Evolutionary conservation across 2,113 vertebrate genomes (phyloP).

Genomic region (Proterorhinus semilunaris): DNA sequence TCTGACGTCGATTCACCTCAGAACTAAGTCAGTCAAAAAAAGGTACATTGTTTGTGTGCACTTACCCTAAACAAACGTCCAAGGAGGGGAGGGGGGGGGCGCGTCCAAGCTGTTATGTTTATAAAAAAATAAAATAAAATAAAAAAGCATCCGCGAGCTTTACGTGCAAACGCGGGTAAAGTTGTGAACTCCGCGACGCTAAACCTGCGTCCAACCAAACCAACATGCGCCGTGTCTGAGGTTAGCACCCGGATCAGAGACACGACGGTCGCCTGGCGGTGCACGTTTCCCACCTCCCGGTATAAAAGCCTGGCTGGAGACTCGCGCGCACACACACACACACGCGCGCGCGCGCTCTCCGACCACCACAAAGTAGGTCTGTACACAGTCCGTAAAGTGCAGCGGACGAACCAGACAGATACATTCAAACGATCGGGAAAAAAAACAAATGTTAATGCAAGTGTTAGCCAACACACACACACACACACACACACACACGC

Average conservation of each 20-base stretch:
- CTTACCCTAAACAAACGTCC: not conserved
- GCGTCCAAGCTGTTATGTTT: not conserved
- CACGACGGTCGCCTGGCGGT: conserved; percentile 9
- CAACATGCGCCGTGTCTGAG: conserved; percentile 38
- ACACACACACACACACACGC: conserved; percentile 16
- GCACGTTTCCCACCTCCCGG: not conserved
- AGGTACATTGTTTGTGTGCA: not conserved
- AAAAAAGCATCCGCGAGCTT: not conserved
- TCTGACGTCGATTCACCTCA: not conserved
- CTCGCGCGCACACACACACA: conserved; percentile 1
- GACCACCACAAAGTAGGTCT: not conserved
- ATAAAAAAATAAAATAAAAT: too few relatives aligned
- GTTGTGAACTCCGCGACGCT: conserved; percentile 21
- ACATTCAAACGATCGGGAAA: fast-evolving
- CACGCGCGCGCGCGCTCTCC: not conserved
- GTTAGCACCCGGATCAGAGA: conserved; percentile 1
- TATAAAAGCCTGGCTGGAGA: not conserved
- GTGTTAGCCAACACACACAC: conserved; percentile 47
- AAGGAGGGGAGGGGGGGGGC: not conserved
- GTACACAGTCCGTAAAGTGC: not conserved
- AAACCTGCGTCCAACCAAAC: not conserved
- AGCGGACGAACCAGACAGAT: not conserved
- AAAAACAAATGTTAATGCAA: not conserved
- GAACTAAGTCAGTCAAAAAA: not conserved
- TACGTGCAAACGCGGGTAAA: conserved; percentile 26